A percentile compares a stretch with the other conserved stretches of the same genome.
phyloP scores from a whole-genome alignment of 2,888 invertebrate genomes.

The Perithous albicinctus region DNA sequence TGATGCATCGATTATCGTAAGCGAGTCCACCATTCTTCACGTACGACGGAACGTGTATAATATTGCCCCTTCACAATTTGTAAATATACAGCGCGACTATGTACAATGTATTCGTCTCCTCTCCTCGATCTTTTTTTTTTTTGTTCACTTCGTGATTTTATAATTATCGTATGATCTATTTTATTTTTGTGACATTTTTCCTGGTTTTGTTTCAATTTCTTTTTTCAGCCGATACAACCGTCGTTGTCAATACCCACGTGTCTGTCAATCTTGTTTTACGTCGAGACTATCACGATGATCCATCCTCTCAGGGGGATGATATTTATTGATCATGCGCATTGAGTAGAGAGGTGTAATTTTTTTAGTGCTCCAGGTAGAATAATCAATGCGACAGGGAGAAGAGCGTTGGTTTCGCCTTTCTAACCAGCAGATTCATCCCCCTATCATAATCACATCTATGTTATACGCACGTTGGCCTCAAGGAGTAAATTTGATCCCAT shows the following conservation, averaged over 20 bases:
- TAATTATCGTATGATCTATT: conserved; percentile 19
- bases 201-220: not conserved
- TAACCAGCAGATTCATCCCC: not conserved
- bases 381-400: not conserved
- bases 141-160: conserved; percentile 37
- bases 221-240: conserved; percentile 1
- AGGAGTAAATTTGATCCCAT: conserved; percentile 54
- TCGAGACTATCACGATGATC: conserved; percentile 16
- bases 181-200: conserved; percentile 23
- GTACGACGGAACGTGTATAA: conserved; percentile 19
- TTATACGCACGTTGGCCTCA: not conserved
- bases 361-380: not conserved
- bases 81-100: conserved; percentile 51
- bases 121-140: not conserved
- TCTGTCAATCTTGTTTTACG: conserved; percentile 2
- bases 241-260: conserved; percentile 19
- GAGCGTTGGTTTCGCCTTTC: not conserved
- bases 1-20: not conserved
- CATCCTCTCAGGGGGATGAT: not conserved
- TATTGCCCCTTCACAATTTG: conserved; percentile 38
- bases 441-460: not conserved
- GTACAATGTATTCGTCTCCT: conserved; percentile 34
- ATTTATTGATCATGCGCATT: not conserved
- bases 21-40: conserved; percentile 32
- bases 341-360: not conserved